A percentile compares a stretch with the other conserved stretches of the same genome.
phyloP scores from a whole-genome alignment of 2,888 invertebrate species.

The Mythimna vitellina region DNA sequence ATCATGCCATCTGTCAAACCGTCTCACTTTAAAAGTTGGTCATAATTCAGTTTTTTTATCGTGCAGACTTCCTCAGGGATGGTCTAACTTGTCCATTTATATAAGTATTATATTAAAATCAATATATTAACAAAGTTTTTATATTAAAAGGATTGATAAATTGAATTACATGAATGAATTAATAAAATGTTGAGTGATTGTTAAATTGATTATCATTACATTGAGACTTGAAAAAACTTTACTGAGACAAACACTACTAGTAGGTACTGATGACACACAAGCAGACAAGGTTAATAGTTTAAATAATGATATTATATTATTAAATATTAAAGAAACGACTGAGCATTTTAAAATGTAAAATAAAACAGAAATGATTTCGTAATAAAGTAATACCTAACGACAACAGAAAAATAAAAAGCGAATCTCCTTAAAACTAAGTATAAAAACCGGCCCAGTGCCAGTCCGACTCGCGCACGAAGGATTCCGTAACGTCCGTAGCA shows the following conservation, averaged over 20 bases:
- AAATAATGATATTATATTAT: neutral
- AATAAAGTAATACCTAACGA: neutral
- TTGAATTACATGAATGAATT: neutral
- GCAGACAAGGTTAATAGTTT: neutral
- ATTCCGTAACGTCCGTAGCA: no score
- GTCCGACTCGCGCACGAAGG: no score
- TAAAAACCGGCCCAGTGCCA: no score
- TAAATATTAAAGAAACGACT: neutral
- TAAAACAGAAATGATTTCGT: neutral
- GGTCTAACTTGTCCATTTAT: neutral
- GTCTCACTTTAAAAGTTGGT: neutral
- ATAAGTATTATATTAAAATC: neutral
- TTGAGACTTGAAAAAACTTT: neutral
- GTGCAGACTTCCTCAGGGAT: neutral
- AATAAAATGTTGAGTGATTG: neutral
- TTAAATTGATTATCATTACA: neutral
- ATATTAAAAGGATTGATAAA: neutral
- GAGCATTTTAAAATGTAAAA: neutral
- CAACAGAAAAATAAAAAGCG: neutral
- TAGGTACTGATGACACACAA: neutral
- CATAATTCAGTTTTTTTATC: neutral
- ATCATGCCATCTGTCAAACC: constrained; percentile 4
- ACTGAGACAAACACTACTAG: neutral
- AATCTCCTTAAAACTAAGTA: neutral
- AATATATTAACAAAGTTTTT: neutral